A percentile compares a stretch with the other conserved stretches of the same genome.
phyloP scores from a whole-genome alignment of 2,888 invertebrate species.

The Iphiclides podalirius region DNA sequence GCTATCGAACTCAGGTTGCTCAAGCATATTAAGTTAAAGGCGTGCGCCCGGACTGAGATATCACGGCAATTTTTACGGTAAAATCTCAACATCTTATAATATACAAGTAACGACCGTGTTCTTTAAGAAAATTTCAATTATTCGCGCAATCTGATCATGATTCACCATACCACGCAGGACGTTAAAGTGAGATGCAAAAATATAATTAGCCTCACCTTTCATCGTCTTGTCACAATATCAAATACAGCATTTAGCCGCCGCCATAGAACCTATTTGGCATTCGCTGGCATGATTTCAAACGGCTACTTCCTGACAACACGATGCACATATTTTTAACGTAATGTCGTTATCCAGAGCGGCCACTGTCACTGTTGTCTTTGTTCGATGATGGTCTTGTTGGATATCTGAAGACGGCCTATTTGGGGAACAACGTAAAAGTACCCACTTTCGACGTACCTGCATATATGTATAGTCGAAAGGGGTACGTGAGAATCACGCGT shows the following conservation, averaged over 20 bases:
- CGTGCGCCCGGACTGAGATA: no score
- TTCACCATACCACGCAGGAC: background rate
- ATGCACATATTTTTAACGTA: constrained; percentile 14
- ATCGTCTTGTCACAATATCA: constrained; percentile 18
- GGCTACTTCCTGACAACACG: constrained; percentile 19
- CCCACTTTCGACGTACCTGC: no score
- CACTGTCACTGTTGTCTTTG: background rate
- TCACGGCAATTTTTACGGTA: no score
- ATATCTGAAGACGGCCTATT: background rate
- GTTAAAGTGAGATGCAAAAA: constrained; percentile 3
- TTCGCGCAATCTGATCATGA: background rate
- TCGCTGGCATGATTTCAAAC: constrained; percentile 24
- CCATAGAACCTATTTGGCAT: constrained; percentile 21
- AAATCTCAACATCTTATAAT: no score
- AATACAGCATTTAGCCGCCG: constrained; percentile 15
- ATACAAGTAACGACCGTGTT: no score
- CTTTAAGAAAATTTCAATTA: no score
- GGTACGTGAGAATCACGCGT: no score
- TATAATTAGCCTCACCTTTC: constrained; percentile 23
- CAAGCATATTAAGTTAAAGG: no score
- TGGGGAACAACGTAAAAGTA: no score
- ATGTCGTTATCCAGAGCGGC: constrained; percentile 6
- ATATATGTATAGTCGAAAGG: no score
- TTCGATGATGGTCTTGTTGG: background rate
- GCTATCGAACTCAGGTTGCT: no score